Conservation (phyloP, 2,113 vertebrate genomes). For the Eulacestoma nigropectus region DNA sequence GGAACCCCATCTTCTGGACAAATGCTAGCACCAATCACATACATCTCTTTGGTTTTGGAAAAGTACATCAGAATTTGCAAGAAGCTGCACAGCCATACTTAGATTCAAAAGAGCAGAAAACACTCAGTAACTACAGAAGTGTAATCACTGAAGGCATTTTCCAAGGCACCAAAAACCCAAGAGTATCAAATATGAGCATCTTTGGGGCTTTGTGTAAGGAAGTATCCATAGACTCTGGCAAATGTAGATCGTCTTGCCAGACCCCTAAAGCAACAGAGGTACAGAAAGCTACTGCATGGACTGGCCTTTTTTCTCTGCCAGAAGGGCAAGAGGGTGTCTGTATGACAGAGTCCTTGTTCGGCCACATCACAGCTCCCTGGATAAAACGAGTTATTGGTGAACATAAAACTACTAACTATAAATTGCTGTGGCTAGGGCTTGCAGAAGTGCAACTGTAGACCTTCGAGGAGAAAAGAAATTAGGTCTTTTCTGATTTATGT, state of each 20-base stretch:
- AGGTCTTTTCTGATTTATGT: not conserved
- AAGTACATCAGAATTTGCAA: not conserved
- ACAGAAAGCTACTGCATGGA: accelerated
- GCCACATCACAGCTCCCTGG: not conserved
- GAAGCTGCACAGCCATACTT: not conserved
- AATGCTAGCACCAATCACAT: not conserved
- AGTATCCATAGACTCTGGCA: not conserved
- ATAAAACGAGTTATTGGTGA: not conserved
- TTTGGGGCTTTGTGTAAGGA: not conserved
- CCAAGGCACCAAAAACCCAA: not conserved
- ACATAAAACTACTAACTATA: not conserved
- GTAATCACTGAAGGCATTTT: not conserved
- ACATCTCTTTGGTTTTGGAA: not conserved
- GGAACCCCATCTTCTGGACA: not conserved
- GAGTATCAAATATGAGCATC: not conserved
- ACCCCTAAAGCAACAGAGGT: not conserved
- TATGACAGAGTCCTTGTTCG: not conserved
- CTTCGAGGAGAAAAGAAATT: not conserved
- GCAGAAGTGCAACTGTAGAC: not conserved
- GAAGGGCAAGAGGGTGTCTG: not conserved
- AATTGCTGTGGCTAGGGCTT: not conserved
- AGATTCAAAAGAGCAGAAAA: not conserved
- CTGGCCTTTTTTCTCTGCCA: not conserved
- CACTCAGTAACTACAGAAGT: not conserved
- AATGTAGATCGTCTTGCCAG: not conserved